Evolutionary conservation across 2,113 vertebrate genomes (phyloP).

Genomic region (Apteryx owenii): DNA sequence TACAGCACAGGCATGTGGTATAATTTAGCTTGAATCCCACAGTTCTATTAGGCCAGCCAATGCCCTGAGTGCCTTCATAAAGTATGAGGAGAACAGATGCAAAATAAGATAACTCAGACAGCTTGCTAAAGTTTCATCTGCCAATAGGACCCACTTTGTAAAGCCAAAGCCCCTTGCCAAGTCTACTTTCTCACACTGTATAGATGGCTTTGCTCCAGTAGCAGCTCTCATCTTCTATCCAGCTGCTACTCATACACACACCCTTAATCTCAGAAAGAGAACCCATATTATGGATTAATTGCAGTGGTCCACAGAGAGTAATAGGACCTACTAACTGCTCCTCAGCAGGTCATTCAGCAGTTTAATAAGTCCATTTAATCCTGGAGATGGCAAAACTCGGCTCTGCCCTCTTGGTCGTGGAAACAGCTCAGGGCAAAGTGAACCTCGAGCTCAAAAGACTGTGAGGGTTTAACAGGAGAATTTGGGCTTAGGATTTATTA

Average conservation of each 20-base stretch:
- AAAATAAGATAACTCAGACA: constrained; percentile 24
- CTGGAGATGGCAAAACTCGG: neutral
- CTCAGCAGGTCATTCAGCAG: neutral
- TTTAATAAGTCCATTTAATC: neutral
- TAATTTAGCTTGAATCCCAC: neutral
- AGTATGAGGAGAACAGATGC: constrained; percentile 18
- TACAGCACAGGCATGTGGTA: neutral
- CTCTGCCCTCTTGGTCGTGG: neutral
- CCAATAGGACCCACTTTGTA: neutral
- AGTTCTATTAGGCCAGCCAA: neutral
- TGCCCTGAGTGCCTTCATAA: neutral
- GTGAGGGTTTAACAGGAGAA: neutral
- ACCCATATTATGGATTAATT: neutral
- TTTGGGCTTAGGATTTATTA: neutral
- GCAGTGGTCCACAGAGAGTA: neutral
- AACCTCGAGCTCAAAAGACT: neutral
- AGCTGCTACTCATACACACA: neutral
- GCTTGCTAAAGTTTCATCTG: constrained; percentile 39
- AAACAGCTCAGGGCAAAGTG: neutral
- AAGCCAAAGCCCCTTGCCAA: constrained; percentile 36
- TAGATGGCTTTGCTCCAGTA: constrained; percentile 8
- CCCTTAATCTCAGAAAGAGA: neutral
- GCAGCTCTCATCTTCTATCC: constrained; percentile 14
- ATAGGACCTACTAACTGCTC: neutral
- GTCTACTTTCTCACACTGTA: constrained; percentile 27